Evolutionary conservation across 2,888 invertebrate genomes (phyloP), one percentile per base, ranked within the genome.

Genomic region (Polymixis flavicincta): DNA sequence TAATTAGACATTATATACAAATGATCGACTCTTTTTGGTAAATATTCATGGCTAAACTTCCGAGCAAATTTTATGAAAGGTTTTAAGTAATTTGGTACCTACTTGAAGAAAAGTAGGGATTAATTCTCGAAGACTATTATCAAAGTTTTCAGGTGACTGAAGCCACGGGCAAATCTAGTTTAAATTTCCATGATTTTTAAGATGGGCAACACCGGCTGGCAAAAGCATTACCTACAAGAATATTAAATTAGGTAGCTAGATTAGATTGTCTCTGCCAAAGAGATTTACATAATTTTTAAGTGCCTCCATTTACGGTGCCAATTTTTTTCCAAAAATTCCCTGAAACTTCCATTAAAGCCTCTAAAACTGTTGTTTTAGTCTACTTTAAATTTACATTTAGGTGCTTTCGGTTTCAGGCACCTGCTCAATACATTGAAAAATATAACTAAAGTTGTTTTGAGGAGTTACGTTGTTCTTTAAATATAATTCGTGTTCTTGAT

Each of bases 351-450:
- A 71, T 60, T 60, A 72, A 42, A 65, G 22, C 32, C 52, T n/a
- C 59, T 52, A 11, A 64, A 67, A 83, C 60, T 61, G 65, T 66
- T 66, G 42, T 61, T 80, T 78, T 66, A 74, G 42, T 65, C 50
- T 78, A 70, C 55, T 55, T 78, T 69, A 42, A 42, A 69, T 65
- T 74, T 19, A 25, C 22, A 28, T 65, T 78, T 42, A 48, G 17
- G 25, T n/a, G 42, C 32, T 45, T 81, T 74, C 8, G 6, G 61
- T 42, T 61, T 81, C 2, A 55, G 19, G 57, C 78, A 68, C 72
- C 83, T 83, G 83, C 45, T 63, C 13, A 59, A 84, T 79, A 68
- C 28, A 8, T 57, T 42, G 7, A 45, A 79, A 57, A 82, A 65
- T n/a, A 63, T 32, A 59, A 32, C 11, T 48, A 2, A 60, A 19